Evolutionary conservation across 35 echinoderm and acorn worm species (phyloP), one percentile per base, ranked within the genome.

Genomic region (Ptychodera flava): DNA sequence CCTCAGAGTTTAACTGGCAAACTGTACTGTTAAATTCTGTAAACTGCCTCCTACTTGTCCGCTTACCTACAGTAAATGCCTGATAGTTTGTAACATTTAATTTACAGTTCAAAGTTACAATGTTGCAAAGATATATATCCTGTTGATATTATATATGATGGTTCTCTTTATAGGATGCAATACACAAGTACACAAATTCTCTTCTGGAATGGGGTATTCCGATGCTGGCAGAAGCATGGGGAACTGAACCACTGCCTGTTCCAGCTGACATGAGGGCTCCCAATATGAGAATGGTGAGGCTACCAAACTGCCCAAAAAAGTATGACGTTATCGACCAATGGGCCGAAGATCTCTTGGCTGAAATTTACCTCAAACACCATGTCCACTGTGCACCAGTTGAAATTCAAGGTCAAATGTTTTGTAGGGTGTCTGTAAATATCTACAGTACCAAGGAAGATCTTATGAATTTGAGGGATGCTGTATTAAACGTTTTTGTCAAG

Each of bases 391-490:
- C 77, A 36, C 77, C 32, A 36, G 38, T 45, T 14, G 76, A 85
- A 35, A 78, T 38, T 36, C 45, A 64, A 64, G 86, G 78, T 15
- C 87, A 82, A 35, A 38, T 90, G 1, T 99, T 85, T 80, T 36
- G 79, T 16, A 79, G 96, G 38, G 28, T 99, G 28, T 92, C 90
- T 37, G 88, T 35, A 6, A 90, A 99, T 15, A 93, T 92, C 16
- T 92, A 93, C 85, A 99, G 94, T 79, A 86, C 35, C 34, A 84
- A 92, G 80, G 92, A 99, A 76, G 96, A 99, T 88, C 94, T 91
- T 77, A 88, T 77, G 82, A 79, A 52, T 37, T 52, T 99, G 16
- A 89, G 90, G 37, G 93, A 99, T 87, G 88, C 88, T 15, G 33
- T 99, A 1, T 33, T 94, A 36, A 88, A 92, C 27, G 45, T 64